Evolutionary conservation across 2,888 invertebrate genomes (phyloP), one percentile per base, ranked within the genome.

Genomic region (Caenorhabditis sulstoni): DNA sequence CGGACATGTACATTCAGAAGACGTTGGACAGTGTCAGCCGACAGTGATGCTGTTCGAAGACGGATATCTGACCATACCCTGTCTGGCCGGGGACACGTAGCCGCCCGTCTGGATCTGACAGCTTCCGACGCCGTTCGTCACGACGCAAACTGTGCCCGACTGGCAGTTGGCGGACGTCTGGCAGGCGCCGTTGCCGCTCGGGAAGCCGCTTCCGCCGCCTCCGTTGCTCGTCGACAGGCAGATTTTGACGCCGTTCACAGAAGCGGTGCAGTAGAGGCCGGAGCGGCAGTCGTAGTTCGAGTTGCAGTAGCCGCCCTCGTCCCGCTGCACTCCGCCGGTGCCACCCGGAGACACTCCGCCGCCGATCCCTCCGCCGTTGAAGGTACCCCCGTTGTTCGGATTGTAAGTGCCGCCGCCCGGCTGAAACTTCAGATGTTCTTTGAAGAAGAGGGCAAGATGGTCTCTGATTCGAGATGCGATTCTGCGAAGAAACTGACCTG

Each of bases 221-320:
- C 62, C 62, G 50, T 65, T 65, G 45, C 47, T 57, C 9, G 64
- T 49, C 4, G 73, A 52, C 37, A 80, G 47, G 62, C 79, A 80
- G 14, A 80, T 80, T 35, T 70, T 75, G 2, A 75, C 75, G 16
- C 75, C 70, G 16, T 80, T 80, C 45, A 80, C 79, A 16, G 61
- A 61, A 3, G 70, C 58, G 1, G 66, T 75, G 53, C 79, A 80
- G n/a, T 66, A 59, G 23, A 74, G 55, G 14, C 74, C 74, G 0
- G 53, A 47, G 0, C 49, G 37, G 49, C 79, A 79, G 22, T 79
- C 68, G 1, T 14, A n/a, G 44, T 59, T 75, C 20, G 41, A 52
- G 50, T 47, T 61, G 49, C 78, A 78, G 65, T 78, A 78, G 5
- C 55, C 55, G 0, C 71, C 71, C 41, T 62, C 65, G 22, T 67